A percentile compares a stretch with the other conserved stretches of the same genome.
Evolutionary conservation across 2,797 vertebrate genomes (phyloP).

Genomic region (Hylomyscus alleni): DNA sequence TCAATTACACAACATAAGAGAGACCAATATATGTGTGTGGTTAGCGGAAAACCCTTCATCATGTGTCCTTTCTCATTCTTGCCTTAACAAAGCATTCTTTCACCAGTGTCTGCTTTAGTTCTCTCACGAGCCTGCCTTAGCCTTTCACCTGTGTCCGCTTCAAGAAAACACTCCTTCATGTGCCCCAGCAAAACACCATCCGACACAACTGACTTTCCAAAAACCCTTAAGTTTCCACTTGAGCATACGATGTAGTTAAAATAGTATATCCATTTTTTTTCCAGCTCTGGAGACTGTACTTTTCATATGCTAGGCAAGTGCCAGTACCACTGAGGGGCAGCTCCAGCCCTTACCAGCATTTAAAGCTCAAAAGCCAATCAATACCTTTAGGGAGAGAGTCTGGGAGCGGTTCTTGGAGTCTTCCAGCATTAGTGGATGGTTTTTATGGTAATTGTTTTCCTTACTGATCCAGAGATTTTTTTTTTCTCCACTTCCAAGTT

Average conservation of each 20-base stretch:
- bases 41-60: neutral
- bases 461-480: slow-evolving; percentile 4
- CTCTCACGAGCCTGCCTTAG: neutral
- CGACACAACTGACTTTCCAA: neutral
- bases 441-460: slow-evolving; percentile 61
- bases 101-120: neutral
- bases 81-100: neutral
- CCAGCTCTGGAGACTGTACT: neutral
- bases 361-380: slow-evolving; percentile 60
- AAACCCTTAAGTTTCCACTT: neutral
- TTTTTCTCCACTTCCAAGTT: slow-evolving; percentile 53
- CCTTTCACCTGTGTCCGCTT: neutral
- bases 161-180: neutral
- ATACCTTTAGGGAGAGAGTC: slow-evolving; percentile 1
- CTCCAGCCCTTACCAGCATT: neutral
- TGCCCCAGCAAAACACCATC: neutral
- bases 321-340: neutral
- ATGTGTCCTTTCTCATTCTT: neutral
- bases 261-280: neutral
- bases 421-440: slow-evolving; percentile 40
- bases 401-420: slow-evolving; percentile 52
- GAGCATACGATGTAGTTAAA: neutral
- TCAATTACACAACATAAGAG: neutral
- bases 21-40: neutral
- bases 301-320: neutral